phyloP scores from a whole-genome alignment of 2,797 vertebrate genomes.

The Mus caroli region DNA sequence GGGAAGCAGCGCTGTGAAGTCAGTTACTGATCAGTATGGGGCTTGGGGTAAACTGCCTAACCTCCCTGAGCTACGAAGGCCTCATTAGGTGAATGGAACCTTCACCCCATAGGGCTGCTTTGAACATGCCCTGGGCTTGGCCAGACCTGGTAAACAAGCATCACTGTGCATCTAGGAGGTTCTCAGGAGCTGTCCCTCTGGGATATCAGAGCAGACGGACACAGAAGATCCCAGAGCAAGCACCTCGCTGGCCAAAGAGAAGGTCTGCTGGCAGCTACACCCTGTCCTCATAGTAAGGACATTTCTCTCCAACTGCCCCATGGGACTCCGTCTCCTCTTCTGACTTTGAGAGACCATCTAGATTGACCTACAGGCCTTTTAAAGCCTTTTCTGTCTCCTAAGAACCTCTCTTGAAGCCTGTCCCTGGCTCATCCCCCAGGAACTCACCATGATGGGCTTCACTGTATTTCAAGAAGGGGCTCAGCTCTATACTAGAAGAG shows the following conservation, averaged over 20 bases:
- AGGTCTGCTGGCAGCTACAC: neutral
- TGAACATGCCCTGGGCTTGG: neutral
- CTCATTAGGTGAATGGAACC: neutral
- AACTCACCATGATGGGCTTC: rapidly evolving
- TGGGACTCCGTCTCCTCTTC: neutral
- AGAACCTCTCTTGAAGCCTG: neutral
- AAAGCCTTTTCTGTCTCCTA: neutral
- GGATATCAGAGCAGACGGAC: neutral
- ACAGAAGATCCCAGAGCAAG: neutral
- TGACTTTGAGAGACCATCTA: too few species aligned
- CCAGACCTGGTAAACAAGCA: neutral
- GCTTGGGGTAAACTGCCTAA: neutral
- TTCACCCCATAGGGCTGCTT: too few species aligned
- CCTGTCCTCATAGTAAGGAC: neutral
- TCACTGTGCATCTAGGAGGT: neutral
- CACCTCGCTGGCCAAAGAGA: too few species aligned
- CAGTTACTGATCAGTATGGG: neutral
- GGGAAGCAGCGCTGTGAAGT: neutral
- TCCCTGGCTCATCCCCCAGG: neutral
- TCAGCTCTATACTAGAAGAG: neutral
- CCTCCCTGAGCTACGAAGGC: neutral
- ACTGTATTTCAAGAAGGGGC: neutral
- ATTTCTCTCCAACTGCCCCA: neutral
- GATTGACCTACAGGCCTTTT: neutral
- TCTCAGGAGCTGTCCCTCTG: neutral